Evolutionary conservation across 2,113 vertebrate species (phyloP).

Genomic region (Chauna torquata): DNA sequence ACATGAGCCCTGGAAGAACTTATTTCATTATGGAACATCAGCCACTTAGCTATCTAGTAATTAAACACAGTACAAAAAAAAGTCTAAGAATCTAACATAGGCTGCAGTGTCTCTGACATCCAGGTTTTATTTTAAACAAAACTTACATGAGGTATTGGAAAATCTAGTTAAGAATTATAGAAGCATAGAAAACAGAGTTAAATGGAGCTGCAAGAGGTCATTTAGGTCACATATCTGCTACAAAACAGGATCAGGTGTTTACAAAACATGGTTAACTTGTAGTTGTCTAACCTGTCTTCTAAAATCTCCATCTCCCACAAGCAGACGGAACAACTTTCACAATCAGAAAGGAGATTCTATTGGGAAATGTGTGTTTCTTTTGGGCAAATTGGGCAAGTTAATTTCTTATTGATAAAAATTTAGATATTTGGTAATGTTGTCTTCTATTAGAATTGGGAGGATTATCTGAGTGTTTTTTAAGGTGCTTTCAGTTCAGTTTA

Average conservation of each 20-base stretch:
- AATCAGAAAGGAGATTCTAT: neutral
- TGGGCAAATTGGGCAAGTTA: neutral
- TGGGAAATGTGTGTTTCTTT: neutral
- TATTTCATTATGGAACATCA: neutral
- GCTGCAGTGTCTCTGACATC: neutral
- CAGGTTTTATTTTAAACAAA: neutral
- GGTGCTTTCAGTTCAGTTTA: neutral
- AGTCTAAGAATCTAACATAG: neutral
- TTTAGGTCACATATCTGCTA: neutral
- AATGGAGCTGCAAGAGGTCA: neutral
- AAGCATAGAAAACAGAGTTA: neutral
- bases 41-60: neutral
- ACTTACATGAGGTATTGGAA: neutral
- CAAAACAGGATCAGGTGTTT: neutral
- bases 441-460: neutral
- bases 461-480: neutral
- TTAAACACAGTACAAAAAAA: neutral
- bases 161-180: neutral
- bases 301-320: neutral
- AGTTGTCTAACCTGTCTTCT: neutral
- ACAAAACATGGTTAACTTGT: neutral
- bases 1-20: neutral
- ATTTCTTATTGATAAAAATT: neutral
- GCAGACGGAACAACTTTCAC: neutral
- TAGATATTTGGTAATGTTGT: neutral